A percentile compares a stretch with the other conserved stretches of the same genome.
Evolutionary conservation across 2,113 vertebrate species (phyloP).

Genomic region (Heliornis fulica): DNA sequence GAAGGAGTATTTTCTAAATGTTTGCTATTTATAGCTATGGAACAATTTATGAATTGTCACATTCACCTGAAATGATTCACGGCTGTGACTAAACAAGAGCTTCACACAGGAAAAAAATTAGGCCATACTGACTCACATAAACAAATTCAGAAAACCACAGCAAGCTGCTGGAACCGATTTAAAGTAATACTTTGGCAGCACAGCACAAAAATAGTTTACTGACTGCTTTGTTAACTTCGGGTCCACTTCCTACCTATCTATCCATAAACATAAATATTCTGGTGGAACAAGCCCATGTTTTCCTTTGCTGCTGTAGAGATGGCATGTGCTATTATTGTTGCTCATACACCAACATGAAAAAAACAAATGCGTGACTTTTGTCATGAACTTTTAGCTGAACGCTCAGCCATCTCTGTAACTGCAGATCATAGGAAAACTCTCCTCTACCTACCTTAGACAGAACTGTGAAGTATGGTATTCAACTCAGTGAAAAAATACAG

Average conservation of each 20-base stretch:
- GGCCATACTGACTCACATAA: constrained; percentile 12
- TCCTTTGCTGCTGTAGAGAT: neutral
- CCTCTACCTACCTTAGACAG: neutral
- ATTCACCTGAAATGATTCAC: neutral
- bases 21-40: neutral
- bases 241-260: too few species aligned
- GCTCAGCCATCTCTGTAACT: neutral
- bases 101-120: neutral
- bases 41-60: neutral
- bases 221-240: neutral
- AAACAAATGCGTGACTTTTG: neutral
- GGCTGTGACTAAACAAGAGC: neutral
- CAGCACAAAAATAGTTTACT: neutral
- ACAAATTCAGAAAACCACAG: neutral
- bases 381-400: neutral
- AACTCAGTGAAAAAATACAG: neutral
- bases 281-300: neutral
- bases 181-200: neutral
- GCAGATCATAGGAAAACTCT: neutral
- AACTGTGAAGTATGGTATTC: neutral
- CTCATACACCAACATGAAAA: neutral
- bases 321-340: neutral
- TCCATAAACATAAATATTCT: neutral
- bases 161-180: neutral
- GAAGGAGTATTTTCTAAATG: neutral